These are phyloP conservation scores for Biston betularia DNA, from an alignment of 2,888 invertebrate species.

Conservation along the genomic window DNA sequence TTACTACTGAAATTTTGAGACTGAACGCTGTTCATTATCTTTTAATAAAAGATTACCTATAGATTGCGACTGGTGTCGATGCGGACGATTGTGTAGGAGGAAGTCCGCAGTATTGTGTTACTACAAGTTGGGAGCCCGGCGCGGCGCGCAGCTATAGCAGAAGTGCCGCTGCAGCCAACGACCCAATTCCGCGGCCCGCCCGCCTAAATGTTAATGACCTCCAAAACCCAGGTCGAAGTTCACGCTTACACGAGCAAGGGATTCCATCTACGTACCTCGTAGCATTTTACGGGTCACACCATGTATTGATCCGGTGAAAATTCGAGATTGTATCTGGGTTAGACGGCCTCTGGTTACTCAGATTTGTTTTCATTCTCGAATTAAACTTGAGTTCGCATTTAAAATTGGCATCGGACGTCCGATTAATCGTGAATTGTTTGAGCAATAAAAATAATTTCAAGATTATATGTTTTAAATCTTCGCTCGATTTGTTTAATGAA, in stretches of 20 bases:
- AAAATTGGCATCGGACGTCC: constrained; percentile 39
- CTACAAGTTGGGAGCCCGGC: constrained; percentile 48
- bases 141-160: constrained; percentile 69
- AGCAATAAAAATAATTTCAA: constrained; percentile 48
- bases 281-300: constrained; percentile 75
- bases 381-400: constrained; percentile 25
- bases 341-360: constrained; percentile 44
- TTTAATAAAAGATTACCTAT: no score
- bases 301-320: constrained; percentile 77
- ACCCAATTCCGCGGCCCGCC: constrained; percentile 75
- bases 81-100: constrained; percentile 25
- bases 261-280: constrained; percentile 68
- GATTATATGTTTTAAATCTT: constrained; percentile 44
- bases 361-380: constrained; percentile 33
- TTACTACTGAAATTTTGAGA: no score
- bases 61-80: constrained; percentile 35
- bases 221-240: constrained; percentile 86
- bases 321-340: constrained; percentile 77
- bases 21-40: no score
- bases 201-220: constrained; percentile 86
- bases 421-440: constrained; percentile 44
- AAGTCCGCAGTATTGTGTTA: constrained; percentile 1
- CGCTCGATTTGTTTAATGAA: constrained; percentile 43
- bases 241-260: constrained; percentile 82
- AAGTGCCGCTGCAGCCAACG: constrained; percentile 77